Conservation (phyloP, 2,113 vertebrate species). For the Barbus barbus region DNA sequence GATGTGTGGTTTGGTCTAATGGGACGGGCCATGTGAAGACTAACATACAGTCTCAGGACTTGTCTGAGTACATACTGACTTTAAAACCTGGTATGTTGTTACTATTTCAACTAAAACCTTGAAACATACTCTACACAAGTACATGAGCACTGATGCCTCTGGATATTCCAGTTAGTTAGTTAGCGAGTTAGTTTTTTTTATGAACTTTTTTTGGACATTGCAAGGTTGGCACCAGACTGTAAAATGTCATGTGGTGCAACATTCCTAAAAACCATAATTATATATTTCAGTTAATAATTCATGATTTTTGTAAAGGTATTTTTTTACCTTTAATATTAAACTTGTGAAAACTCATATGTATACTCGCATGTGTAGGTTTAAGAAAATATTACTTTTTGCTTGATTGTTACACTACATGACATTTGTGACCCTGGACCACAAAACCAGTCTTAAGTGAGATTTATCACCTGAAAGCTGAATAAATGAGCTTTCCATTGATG, state of each 20-base stretch:
- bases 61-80: conserved; percentile 71
- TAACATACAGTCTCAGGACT: conserved; percentile 62
- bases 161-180: no score
- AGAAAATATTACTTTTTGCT: background rate
- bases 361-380: background rate
- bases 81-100: conserved; percentile 74
- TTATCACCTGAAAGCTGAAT: no score
- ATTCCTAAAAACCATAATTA: no score
- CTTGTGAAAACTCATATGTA: background rate
- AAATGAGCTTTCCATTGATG: no score
- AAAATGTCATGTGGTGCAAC: no score
- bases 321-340: background rate
- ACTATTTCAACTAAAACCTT: background rate
- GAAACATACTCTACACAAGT: background rate
- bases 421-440: no score
- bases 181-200: no score
- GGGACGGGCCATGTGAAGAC: conserved; percentile 75
- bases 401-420: background rate
- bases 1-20: conserved; percentile 82
- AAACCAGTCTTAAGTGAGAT: no score
- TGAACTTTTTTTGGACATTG: background rate
- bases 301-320: background rate
- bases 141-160: background rate
- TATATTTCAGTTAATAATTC: no score
- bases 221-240: background rate